Percentiles rank a stretch among this genome's conserved stretches.
Evolutionary conservation across 2,797 vertebrate genomes (phyloP).

Genomic region (Spinus pinus): DNA sequence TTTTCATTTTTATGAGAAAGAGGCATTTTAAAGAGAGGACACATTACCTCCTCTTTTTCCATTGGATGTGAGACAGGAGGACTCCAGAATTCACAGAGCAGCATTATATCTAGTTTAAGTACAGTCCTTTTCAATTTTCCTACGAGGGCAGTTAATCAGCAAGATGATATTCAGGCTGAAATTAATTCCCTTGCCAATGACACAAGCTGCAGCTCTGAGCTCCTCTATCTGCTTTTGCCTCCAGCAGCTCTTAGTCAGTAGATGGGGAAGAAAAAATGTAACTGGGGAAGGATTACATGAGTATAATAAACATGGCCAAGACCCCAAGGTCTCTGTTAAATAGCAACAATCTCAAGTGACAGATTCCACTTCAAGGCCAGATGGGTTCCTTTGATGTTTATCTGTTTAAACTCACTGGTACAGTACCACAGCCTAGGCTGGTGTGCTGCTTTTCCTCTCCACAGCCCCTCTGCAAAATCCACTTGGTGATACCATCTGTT

Average conservation of each 20-base stretch:
- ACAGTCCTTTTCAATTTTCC: slow-evolving; percentile 11
- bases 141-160: slow-evolving; percentile 5
- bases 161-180: slow-evolving; percentile 13
- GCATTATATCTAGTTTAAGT: not conserved
- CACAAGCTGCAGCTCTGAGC: slow-evolving; percentile 11
- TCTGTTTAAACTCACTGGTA: not conserved
- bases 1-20: not conserved
- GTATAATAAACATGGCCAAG: slow-evolving; percentile 41
- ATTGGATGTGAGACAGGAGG: not conserved
- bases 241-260: not conserved
- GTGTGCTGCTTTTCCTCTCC: not conserved
- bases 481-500: not conserved
- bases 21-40: not conserved
- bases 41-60: not conserved
- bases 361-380: slow-evolving; percentile 48
- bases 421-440: not conserved
- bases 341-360: slow-evolving; percentile 30
- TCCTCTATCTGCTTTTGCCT: not conserved
- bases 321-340: slow-evolving; percentile 39
- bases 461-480: not conserved
- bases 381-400: slow-evolving; percentile 49
- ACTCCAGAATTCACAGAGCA: not conserved
- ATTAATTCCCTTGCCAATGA: slow-evolving; percentile 37
- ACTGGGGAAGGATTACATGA: not conserved
- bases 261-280: not conserved